Conservation (phyloP, 1,140 invertebrate species). For the Aphelenchoides avenae region DNA sequence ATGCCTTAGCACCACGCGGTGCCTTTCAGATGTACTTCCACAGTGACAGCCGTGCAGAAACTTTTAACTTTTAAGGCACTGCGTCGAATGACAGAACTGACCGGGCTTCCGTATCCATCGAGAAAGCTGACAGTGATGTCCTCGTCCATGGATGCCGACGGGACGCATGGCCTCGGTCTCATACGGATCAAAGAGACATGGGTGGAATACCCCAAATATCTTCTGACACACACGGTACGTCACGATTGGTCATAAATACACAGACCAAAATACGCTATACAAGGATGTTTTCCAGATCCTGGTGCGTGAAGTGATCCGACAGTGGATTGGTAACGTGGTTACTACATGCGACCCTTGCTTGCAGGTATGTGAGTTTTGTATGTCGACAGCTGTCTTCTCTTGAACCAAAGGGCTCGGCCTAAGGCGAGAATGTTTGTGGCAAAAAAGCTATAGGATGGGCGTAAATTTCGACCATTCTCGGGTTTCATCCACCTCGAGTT, state of each 20-base stretch:
- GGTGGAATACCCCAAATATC: constrained; percentile 29
- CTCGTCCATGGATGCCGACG: constrained; percentile 11
- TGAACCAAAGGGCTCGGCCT: no score
- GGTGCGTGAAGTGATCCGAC: constrained; percentile 18
- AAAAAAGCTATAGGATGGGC: no score
- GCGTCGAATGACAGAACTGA: constrained; percentile 10
- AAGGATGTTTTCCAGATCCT: no score
- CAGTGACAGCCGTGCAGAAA: no score
- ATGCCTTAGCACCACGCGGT: no score
- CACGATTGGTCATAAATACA: no score
- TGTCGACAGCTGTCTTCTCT: no score
- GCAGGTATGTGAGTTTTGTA: constrained; percentile 23
- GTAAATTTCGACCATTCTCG: no score
- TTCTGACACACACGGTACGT: constrained; percentile 22
- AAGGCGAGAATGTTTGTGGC: no score
- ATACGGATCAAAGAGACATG: constrained; percentile 28
- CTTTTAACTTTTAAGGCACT: not conserved
- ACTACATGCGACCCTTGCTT: constrained; percentile 19
- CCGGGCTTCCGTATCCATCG: constrained; percentile 17
- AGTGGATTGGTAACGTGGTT: constrained; percentile 28
- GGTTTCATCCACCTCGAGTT: no score
- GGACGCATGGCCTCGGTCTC: constrained; percentile 21
- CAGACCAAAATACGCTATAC: no score
- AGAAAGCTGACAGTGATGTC: constrained; percentile 17
- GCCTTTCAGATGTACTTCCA: no score